Evolutionary conservation across 2,888 invertebrate species (phyloP), one percentile per base, ranked within the genome.

Genomic region (Xestia c-nigrum): DNA sequence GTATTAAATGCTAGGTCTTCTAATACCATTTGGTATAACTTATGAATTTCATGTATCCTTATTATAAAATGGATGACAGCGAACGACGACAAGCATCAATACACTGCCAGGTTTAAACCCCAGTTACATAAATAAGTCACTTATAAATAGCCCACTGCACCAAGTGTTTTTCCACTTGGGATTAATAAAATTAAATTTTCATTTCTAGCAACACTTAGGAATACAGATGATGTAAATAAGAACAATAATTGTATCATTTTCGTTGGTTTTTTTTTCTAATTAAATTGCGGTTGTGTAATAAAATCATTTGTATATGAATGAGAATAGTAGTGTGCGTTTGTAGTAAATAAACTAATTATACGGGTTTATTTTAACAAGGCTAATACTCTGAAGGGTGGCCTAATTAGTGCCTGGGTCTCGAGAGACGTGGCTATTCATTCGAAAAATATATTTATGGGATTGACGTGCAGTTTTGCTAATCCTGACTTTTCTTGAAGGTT

Each of bases 271-370:
- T 86, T 81, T 76, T 84, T 80, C 31, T 24, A 74, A 64, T 85
- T 64, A 31, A 76, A 84, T 88, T 67, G 85, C 70, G 87, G 86
- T 88, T 81, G 88, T 83, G 84, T 88, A 87, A 72, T 78, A 71
- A 81, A 73, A 78, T 82, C 78, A 63, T 83, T 81, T 80, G 71
- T 85, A 63, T n/a, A n/a, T n/a, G n/a, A 74, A 81, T 65, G 75
- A 78, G 71, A 72, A 67, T 59, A 78, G 57, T 59, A 78, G 57
- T 40, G 55, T 72, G 77, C 43, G 73, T 72, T 52, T 69, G 50
- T 47, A 72, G 59, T 69, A 78, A 72, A 76, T 74, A 61, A 47
- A 77, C 66, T 76, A 76, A 85, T 76, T 73, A 76, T 74, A 63
- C 57, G 72, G 75, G 63, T 61, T 71, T 3, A 31, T 74, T 43